These are phyloP conservation scores for Platanista minor DNA, from an alignment of 2,113 vertebrate species.

Conservation along the genomic window DNA sequence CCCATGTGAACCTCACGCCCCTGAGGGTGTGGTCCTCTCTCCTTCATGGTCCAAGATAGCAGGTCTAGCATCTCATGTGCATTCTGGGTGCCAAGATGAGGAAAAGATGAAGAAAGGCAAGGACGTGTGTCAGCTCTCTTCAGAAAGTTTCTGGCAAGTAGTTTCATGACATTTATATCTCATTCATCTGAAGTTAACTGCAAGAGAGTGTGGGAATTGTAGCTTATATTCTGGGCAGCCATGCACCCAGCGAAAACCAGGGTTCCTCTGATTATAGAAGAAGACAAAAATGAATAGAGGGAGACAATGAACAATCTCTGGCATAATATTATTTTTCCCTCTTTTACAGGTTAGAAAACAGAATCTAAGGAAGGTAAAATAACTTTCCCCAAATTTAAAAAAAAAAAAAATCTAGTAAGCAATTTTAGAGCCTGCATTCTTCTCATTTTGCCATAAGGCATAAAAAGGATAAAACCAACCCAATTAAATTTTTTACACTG, in stretches of 20 bases:
- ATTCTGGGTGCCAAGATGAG: not conserved
- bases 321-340: not conserved
- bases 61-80: not conserved
- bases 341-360: not conserved
- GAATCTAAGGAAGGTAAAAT: not conserved
- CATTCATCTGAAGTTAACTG: not conserved
- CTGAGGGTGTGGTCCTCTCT: no score
- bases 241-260: not conserved
- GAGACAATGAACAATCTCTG: not conserved
- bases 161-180: not conserved
- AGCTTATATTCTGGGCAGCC: not conserved
- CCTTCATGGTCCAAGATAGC: not conserved
- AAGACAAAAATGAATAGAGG: not conserved
- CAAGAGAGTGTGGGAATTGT: not conserved
- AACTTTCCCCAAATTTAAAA: not conserved
- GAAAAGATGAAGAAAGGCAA: not conserved
- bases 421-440: not conserved
- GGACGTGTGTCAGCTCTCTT: not conserved
- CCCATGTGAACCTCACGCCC: not conserved
- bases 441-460: constrained; percentile 42
- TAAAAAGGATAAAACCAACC: constrained; percentile 37
- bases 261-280: not conserved
- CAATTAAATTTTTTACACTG: constrained; percentile 49
- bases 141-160: not conserved
- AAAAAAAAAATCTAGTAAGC: not conserved